Evolutionary conservation across 2,113 vertebrate genomes (phyloP), one percentile per base, ranked within the genome.

Genomic region (Saiga tatarica): DNA sequence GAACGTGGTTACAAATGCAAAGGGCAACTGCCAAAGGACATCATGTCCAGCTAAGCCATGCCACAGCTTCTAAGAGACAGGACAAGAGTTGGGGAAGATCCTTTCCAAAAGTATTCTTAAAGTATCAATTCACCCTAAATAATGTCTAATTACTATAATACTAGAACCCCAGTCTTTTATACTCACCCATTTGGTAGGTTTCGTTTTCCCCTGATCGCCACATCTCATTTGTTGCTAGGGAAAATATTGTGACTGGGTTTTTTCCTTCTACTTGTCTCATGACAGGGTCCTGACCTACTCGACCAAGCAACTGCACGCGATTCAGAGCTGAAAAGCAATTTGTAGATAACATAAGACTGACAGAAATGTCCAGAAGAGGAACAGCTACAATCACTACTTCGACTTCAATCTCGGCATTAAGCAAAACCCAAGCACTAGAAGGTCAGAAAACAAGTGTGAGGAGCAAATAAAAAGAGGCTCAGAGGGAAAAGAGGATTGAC

Each of bases 191-290:
- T 64, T 99, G 98, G 50, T 93, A 97, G 0, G 10, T 25, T 60
- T 99, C 99, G 26, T 96, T 99, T 0, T 99, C 99, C 50, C 99
- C 99, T 0, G 99, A 99, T 33, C 99, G 98, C 99, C 99, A 99
- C 99, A 99, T 99, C 98, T 99, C 99, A 60, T 99, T 99, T 83
- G 99, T 99, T 19, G 99, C 99, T 74, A 99, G 36, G 5, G 99
- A 99, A 99, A 99, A 99, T 98, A 99, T 99, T 60, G 99, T 99
- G 84, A 99, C 99, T 0, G 99, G 99, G 97, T 99, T 99, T 95
- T 99, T 99, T 19, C 99, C 99, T 0, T 99, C 99, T 90, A 99
- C 99, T 96, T 99, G 99, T 96, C 99, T 99, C 99, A 99, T 99
- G 87, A 99, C 99, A 0, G 99, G 99, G 97, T 99, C 99, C 98